Evolutionary conservation across 2,797 vertebrate genomes (phyloP).

Genomic region (Pseudotriccus pelzelni): DNA sequence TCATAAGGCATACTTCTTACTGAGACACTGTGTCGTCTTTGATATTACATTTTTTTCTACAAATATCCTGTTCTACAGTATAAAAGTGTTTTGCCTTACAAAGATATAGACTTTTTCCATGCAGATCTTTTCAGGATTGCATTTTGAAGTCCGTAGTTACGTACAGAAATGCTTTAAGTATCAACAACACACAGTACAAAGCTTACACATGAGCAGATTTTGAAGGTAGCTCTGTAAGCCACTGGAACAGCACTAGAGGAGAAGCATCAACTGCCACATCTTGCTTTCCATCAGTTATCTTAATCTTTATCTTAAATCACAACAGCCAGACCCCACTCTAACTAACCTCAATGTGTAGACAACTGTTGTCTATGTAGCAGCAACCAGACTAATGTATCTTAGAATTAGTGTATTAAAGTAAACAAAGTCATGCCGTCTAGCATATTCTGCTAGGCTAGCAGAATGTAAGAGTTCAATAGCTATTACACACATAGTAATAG

Average conservation of each 20-base stretch:
- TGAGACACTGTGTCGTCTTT: background rate
- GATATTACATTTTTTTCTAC: background rate
- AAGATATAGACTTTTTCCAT: background rate
- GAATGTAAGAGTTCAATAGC: background rate
- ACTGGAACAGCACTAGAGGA: background rate
- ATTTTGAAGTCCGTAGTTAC: background rate
- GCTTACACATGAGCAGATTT: background rate
- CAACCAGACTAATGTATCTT: background rate
- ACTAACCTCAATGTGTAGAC: accelerated
- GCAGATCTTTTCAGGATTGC: background rate
- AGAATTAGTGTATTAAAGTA: background rate
- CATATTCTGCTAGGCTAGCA: background rate
- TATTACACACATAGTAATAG: background rate
- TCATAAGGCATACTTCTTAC: background rate
- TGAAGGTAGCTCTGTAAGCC: background rate
- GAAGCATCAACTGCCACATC: background rate
- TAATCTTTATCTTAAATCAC: background rate
- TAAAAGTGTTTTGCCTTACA: background rate
- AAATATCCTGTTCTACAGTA: background rate
- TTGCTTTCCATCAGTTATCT: background rate
- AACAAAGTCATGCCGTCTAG: background rate
- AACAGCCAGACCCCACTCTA: background rate
- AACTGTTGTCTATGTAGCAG: background rate
- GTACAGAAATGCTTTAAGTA: background rate
- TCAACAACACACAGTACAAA: background rate